phyloP scores from a whole-genome alignment of 2,113 vertebrate genomes.

The Dipodomys spectabilis region DNA sequence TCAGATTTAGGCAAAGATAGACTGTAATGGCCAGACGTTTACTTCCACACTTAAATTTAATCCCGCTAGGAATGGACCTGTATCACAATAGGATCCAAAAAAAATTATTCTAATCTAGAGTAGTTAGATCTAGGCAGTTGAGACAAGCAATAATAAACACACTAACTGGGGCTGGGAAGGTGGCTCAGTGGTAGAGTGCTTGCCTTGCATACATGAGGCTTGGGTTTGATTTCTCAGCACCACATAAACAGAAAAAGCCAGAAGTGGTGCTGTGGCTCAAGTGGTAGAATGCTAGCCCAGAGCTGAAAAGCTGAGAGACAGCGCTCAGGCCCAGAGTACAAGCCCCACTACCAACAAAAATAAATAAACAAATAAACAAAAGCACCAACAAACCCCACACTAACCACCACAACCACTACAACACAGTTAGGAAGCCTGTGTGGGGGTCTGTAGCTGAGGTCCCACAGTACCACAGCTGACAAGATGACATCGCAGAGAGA shows the following conservation, averaged over 20 bases:
- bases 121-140: background rate
- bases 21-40: background rate
- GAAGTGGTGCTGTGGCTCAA: too few relatives aligned
- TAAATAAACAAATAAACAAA: too few relatives aligned
- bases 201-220: too few relatives aligned
- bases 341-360: too few relatives aligned
- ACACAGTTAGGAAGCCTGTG: background rate
- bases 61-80: constrained; percentile 1
- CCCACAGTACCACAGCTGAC: background rate
- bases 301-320: too few relatives aligned
- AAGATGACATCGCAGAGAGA: background rate
- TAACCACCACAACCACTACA: background rate
- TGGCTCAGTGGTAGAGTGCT: too few relatives aligned
- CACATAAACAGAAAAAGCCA: too few relatives aligned
- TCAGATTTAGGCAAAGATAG: background rate
- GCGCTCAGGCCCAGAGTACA: too few relatives aligned
- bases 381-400: too few relatives aligned
- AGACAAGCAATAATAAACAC: background rate
- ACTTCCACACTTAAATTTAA: constrained; percentile 34
- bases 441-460: background rate
- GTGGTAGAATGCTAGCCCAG: too few relatives aligned
- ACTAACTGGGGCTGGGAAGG: too few relatives aligned
- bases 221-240: too few relatives aligned
- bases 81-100: background rate
- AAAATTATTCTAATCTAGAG: constrained; percentile 30